A percentile compares a stretch with the other conserved stretches of the same genome.
Evolutionary conservation across 2,113 vertebrate species (phyloP).

Genomic region (Cyanoderma ruficeps): DNA sequence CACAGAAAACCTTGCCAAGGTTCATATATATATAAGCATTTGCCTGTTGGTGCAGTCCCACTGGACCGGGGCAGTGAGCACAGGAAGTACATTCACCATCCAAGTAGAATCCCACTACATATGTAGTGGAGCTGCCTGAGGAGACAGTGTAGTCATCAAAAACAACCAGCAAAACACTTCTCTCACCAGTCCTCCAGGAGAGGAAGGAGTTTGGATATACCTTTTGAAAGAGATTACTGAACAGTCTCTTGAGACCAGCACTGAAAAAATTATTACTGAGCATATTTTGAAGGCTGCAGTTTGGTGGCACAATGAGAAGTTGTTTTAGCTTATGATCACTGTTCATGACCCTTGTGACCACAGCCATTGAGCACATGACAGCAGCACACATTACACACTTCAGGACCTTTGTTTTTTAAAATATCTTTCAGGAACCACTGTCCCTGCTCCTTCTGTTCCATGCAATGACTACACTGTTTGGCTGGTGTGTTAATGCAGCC

Average conservation of each 20-base stretch:
- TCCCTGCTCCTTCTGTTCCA: background rate
- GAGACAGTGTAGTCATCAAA: background rate
- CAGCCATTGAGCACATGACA: background rate
- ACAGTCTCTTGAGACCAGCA: background rate
- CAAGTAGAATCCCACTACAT: fast-evolving
- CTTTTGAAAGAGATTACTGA: background rate
- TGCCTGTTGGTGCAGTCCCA: background rate
- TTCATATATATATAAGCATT: background rate
- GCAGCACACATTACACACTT: background rate
- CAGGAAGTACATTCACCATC: fast-evolving
- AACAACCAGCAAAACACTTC: background rate
- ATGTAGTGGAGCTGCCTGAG: background rate
- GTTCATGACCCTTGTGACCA: background rate
- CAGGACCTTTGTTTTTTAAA: background rate
- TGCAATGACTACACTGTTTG: background rate
- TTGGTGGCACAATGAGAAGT: background rate
- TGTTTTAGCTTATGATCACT: background rate
- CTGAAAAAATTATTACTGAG: background rate
- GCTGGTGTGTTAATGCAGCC: background rate
- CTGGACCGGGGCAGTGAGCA: background rate
- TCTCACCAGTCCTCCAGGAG: background rate
- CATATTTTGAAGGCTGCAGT: background rate
- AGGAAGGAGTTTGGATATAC: background rate
- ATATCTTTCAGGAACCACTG: background rate
- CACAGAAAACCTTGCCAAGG: background rate